These are phyloP conservation scores for Spheniscus humboldti DNA, from an alignment of 2,797 vertebrate genomes.

Conservation along the genomic window DNA sequence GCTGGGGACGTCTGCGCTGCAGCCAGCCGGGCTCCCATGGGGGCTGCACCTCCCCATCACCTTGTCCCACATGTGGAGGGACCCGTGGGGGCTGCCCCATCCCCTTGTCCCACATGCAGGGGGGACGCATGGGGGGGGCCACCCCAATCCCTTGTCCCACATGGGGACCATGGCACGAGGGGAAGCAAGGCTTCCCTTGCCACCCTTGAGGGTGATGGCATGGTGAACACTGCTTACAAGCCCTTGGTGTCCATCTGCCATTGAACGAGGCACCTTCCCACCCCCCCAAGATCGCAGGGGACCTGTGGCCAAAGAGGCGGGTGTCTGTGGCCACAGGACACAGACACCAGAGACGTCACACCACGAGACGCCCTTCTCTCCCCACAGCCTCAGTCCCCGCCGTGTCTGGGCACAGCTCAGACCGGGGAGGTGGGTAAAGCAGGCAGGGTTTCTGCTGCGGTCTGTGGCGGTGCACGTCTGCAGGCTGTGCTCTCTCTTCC, in stretches of 20 bases:
- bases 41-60: background rate
- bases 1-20: background rate
- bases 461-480: rapidly evolving
- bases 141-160: background rate
- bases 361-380: background rate
- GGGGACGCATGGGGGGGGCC: no score
- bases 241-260: background rate
- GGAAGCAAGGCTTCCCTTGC: background rate
- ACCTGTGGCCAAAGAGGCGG: background rate
- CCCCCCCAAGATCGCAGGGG: no score
- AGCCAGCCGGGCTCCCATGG: background rate
- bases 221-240: rapidly evolving
- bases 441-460: rapidly evolving
- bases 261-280: background rate
- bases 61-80: background rate
- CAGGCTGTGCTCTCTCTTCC: background rate
- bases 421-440: background rate
- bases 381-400: rapidly evolving
- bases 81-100: background rate
- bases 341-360: no score
- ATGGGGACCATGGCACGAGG: rapidly evolving
- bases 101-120: background rate
- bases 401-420: rapidly evolving
- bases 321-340: background rate
- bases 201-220: rapidly evolving